A percentile compares a stretch with the other conserved stretches of the same genome.
Evolutionary conservation across 1,140 invertebrate species (phyloP).

Genomic region (Drosophila busckii): DNA sequence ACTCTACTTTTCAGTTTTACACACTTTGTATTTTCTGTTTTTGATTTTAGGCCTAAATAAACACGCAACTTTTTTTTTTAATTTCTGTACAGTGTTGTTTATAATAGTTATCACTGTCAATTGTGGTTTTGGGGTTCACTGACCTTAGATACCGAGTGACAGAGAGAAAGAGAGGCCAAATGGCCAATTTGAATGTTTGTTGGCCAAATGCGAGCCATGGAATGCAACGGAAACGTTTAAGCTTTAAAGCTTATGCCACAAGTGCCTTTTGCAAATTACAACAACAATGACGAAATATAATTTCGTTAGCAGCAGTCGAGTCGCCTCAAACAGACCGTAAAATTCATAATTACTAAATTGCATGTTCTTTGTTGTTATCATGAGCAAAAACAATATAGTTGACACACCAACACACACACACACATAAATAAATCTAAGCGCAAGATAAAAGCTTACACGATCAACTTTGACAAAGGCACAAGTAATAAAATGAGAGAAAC

Average conservation of each 20-base stretch:
- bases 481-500: too few species aligned
- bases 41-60: constrained; percentile 59
- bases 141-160: constrained; percentile 47
- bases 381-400: constrained; percentile 51
- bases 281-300: neutral
- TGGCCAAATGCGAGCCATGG: constrained; percentile 34
- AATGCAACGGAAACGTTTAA: constrained; percentile 28
- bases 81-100: neutral
- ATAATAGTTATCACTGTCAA: constrained; percentile 2
- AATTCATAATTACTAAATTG: constrained; percentile 68
- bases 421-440: constrained; percentile 29
- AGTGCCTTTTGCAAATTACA: neutral
- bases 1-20: constrained; percentile 3
- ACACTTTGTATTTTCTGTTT: constrained; percentile 35
- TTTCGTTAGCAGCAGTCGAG: neutral
- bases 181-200: neutral
- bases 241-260: constrained; percentile 18
- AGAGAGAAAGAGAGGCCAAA: constrained; percentile 4
- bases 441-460: constrained; percentile 53
- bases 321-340: constrained; percentile 62
- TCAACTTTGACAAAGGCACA: constrained; percentile 13
- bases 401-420: constrained; percentile 2
- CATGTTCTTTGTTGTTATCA: constrained; percentile 48
- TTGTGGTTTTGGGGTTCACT: constrained; percentile 36
- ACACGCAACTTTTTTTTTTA: constrained; percentile 49